phyloP scores from a whole-genome alignment of 1,140 invertebrate species.

The Orchesella cincta region DNA sequence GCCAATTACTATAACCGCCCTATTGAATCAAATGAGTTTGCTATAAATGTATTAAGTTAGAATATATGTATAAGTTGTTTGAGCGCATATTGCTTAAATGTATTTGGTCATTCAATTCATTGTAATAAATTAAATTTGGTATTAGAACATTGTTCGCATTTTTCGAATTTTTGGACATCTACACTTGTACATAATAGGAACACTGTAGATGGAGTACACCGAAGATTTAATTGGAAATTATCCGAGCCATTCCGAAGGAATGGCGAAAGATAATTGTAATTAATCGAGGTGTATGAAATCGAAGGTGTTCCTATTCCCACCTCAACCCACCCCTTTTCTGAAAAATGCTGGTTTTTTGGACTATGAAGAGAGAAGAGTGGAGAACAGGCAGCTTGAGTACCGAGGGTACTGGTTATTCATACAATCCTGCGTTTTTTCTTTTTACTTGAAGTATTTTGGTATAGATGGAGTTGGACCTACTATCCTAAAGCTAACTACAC shows the following conservation, averaged over 20 bases:
- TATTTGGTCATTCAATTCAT: background rate
- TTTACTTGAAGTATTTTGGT: too few species aligned
- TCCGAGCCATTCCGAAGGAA: conserved; percentile 20
- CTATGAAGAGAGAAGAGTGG: too few species aligned
- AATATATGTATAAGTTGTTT: background rate
- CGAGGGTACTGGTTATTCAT: too few species aligned
- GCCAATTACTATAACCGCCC: background rate
- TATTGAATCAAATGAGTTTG: background rate
- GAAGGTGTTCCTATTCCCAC: background rate
- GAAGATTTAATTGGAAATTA: conserved; percentile 17
- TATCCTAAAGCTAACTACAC: too few species aligned
- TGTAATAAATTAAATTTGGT: conserved; percentile 26
- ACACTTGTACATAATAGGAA: conserved; percentile 5
- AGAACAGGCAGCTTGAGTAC: too few species aligned
- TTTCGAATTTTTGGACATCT: conserved; percentile 23
- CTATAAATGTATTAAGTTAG: conserved; percentile 1
- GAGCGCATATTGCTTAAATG: background rate
- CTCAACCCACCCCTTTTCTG: background rate
- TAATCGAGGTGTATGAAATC: conserved; percentile 25
- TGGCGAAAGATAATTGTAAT: conserved; percentile 30
- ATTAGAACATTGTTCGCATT: background rate
- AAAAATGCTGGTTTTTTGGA: too few species aligned
- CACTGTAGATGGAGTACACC: background rate
- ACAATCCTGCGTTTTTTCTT: too few species aligned
- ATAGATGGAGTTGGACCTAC: too few species aligned